Base-by-base conservation (phyloP, 2,113 vertebrate genomes). In the Amia ocellicauda region DNA sequence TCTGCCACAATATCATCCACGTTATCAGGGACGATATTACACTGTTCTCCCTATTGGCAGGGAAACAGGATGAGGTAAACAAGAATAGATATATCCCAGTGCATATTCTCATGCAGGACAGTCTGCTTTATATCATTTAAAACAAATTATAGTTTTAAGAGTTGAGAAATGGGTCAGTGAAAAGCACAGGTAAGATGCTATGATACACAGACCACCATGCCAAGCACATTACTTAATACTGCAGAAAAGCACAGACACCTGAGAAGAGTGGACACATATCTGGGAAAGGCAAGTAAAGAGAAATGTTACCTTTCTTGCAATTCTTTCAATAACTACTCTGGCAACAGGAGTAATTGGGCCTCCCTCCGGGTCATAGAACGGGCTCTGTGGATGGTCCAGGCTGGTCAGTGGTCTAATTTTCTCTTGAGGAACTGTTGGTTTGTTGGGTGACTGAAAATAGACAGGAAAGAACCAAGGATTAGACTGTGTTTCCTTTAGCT, bases 341-440 rank as follows among this genome's bases (percentile, higher is more conserved):
- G 97, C 93, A 63, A 98, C 95, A 54, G 95, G 89, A 52, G 86
- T 94, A 77, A 99, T 97, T 40, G 97, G 94, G 0, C 97, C 96
- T 29, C 97, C 97, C 74, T 99, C 97, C 31, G 96, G 96, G 60
- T 99, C 96, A 4, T 99, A 99, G 79, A 98, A 98, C n/a, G 97
- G 97, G 78, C 97, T 95, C 68, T 98, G 95, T 42, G 96, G 97
- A 64, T 99, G 94, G 78, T 98, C 97, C 74, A 99, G 80, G 64
- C 96, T 99, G 68, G 95, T 99, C 62, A 99, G 80, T 16, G 96
- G 95, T 52, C 95, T 91, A 69, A 99, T 98, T 86, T 97, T 99
- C 73, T 98, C 95, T 82, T 91, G 93, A 66, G 94, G 93, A 60
- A 85, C 53, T 17, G 88, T 85, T 23, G 90, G 88, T 67, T 95